Percentiles rank a stretch among this genome's conserved stretches.
Conservation (phyloP, 2,888 invertebrate species). For the Petrophora chlorosata region DNA sequence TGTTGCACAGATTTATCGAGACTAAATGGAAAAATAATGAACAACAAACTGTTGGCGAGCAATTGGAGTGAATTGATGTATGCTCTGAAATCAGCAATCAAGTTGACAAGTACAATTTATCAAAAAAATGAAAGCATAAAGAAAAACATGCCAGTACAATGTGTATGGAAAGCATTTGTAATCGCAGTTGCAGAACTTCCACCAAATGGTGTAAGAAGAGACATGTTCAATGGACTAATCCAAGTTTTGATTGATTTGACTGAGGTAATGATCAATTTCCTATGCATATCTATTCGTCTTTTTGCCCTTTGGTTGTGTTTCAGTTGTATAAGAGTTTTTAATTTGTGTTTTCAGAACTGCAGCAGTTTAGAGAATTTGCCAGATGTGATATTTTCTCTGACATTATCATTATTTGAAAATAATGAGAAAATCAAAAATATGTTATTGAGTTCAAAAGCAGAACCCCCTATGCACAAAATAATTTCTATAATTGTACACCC, state of each 20-base stretch:
- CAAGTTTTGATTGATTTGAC: slow-evolving; percentile 44
- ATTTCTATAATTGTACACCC: slow-evolving; percentile 39
- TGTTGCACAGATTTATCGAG: slow-evolving; percentile 56
- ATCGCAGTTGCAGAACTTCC: slow-evolving; percentile 55
- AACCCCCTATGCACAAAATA: slow-evolving; percentile 45
- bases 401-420: slow-evolving; percentile 49
- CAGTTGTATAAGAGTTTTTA: background rate
- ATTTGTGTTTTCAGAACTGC: slow-evolving; percentile 43
- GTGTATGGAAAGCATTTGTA: slow-evolving; percentile 68
- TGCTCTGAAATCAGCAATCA: slow-evolving; percentile 52
- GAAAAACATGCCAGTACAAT: slow-evolving; percentile 37
- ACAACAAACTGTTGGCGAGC: slow-evolving; percentile 49
- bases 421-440: slow-evolving; percentile 41
- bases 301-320: slow-evolving; percentile 14
- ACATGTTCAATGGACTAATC: slow-evolving; percentile 57
- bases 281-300: background rate
- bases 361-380: slow-evolving; percentile 29
- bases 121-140: background rate
- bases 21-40: slow-evolving; percentile 52
- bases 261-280: slow-evolving; percentile 51
- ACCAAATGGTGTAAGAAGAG: slow-evolving; percentile 55
- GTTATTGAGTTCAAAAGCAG: slow-evolving; percentile 30
- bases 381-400: slow-evolving; percentile 46
- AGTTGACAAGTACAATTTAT: slow-evolving; percentile 29
- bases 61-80: slow-evolving; percentile 61